Base-by-base conservation (phyloP, 2,797 vertebrate genomes). In the Pangasius larnaudii region DNA sequence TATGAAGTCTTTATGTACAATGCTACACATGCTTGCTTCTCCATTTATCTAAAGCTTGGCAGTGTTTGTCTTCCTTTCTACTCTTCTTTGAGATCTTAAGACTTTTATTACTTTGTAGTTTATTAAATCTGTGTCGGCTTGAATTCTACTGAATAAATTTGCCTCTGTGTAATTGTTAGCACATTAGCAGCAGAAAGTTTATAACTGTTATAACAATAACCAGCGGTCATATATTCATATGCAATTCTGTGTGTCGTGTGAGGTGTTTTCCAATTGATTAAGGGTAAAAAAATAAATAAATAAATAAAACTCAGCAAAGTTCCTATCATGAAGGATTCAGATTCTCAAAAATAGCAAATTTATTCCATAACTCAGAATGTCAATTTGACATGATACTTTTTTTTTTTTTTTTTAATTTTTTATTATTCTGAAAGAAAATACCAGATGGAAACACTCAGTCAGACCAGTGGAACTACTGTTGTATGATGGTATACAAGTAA, bases 271-370 rank as follows among this genome's bases (percentile, higher is more conserved):
- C 71, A 72, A 33, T 39, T 81, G 58, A 79, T 78, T 89, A 72
- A 83, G 53, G 59, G 2, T 89, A 46, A 46, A 78, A 67, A 61
- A 85, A 71, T 3, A 39, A 36, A 36, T 2, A 42, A 42, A 42
- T 5, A 46, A 46, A 78, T 59, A 61, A 85, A 71, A 14, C 7
- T 27, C 13, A 27, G 36, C 56, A 79, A 79, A 56, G 11, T 33
- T 27, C 24, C 16, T 80, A 30, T 86, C 72, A 46, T 85, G 46
- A 81, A 82, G 72, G 58, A 86, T 81, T 61, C 6, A 16, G 13
- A 24, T 16, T 86, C 51, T 90, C 42, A 89, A 83, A 86, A 83
- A 89, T 49, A 85, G 65, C 65, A 36, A 36, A 58, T 86, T 87
- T 79, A 82, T 82, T 89, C 53, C 80, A 78, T 78, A 33, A 56